Evolutionary conservation across 2,888 invertebrate species (phyloP), one percentile per base, ranked within the genome.

Genomic region (Rosalia funebris): DNA sequence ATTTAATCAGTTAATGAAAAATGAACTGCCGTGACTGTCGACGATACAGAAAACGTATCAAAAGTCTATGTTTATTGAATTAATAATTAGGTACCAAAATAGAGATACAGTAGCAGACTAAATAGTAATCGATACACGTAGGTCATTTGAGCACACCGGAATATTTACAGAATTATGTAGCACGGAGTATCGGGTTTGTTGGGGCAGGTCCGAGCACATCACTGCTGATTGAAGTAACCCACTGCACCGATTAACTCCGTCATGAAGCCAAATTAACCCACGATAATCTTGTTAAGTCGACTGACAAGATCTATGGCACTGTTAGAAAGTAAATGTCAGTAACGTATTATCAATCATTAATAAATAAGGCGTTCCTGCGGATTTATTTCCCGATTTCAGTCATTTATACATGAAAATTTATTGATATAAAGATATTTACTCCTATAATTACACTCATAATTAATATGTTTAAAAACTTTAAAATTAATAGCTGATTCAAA

Each of bases 101-200:
- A 44, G 44, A 44, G 19, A 44, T 44, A 19, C 11, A 20, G 20
- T 14, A 20, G 12, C 46, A 46, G 31, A 46, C 46, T 46, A 46
- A 46, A 46, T 32, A 32, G 20, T 32, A 10, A 46, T 46, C 46
- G 46, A 46, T 32, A 46, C 10, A 34, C 34, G 10, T 32, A 32
- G 46, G 46, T 46, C 46, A 46, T 46, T 25, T 16, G 15, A 32
- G 25, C 32, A 46, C 16, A 16, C 15, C 32, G 5, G 46, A 9
- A 46, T 46, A 31, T 46, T 46, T 46, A 46, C 32, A 46, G 46
- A 46, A 32, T 46, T 46, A 46, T 32, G 46, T 46, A 14, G 46
- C 46, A n/a, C 32, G 46, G 46, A 12, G 31, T 46, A 46, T 46
- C 46, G 46, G 32, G 46, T 32, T 46, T 46, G 53, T 53, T 53